Base-by-base conservation (phyloP, 2,888 invertebrate species). In the Plebejus anna region DNA sequence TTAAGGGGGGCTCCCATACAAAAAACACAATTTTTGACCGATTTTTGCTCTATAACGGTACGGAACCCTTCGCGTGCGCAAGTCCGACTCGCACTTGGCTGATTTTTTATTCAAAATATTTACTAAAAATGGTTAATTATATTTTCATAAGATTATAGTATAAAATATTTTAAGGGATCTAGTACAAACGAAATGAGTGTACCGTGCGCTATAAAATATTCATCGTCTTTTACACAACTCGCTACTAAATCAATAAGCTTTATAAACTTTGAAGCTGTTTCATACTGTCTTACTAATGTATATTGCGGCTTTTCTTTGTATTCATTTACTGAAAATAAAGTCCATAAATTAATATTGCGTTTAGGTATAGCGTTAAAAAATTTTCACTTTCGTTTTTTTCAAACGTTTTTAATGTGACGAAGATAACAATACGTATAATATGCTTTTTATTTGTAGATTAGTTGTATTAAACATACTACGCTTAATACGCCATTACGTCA, bases 201-300 rank as follows among this genome's bases (percentile, higher is more conserved):
- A 73, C 51, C 73, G 73, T 73, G 73, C 55, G 73, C 55, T 55
- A 73, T 73, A 55, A 73, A 73, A 73, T 73, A 73, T 73, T 73
- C 73, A 73, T 51, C 32, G 72, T 22, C 72, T 42, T 72, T 72
- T 72, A 72, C 72, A 73, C 73, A 73, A 73, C 73, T 73, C 51
- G 73, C 32, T 32, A 55, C 32, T 51, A 32, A 73, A 73, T 73
- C 73, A 55, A 73, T 73, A 73, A 51, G 51, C 51, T 16, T 73
- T 55, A 32, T 28, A 51, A 51, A 51, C 55, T 73, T 73, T 13
- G 32, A 42, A 73, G 73, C 32, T 32, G 32, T 66, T 66, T 36
- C 66, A 32, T 5, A 16, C 13, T 66, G 16, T 32, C 66, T 66
- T 13, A 66, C 28, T 66, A 5, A 61, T 28, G 28, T 9, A 11